A percentile compares a stretch with the other conserved stretches of the same genome.
Conservation (phyloP, 1,140 invertebrate species). For the Ceratina calcarata region DNA sequence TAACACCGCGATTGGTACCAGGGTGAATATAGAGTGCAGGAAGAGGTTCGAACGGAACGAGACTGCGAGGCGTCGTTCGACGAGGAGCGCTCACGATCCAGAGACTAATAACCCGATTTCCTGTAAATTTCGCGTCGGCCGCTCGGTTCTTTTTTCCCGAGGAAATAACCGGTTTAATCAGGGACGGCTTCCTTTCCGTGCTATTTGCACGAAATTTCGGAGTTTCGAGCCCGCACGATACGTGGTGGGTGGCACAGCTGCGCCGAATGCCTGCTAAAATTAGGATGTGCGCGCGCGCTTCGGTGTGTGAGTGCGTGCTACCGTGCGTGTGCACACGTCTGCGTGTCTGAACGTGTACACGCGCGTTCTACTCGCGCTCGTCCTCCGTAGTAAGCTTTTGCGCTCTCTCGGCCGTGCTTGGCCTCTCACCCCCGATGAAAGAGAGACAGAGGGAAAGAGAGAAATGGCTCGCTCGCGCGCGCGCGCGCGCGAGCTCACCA, state of each 20-base stretch:
- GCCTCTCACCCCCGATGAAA: slow-evolving; percentile 3
- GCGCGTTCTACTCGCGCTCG: slow-evolving; percentile 7
- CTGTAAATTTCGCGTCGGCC: slow-evolving; percentile 60
- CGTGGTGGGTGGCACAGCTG: slow-evolving; percentile 71
- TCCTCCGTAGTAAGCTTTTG: slow-evolving; percentile 28
- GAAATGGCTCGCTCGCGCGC: not conserved
- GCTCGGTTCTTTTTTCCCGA: slow-evolving; percentile 55
- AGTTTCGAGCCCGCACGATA: slow-evolving; percentile 68
- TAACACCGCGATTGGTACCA: not conserved
- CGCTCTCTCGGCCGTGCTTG: slow-evolving; percentile 38
- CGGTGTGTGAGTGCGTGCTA: not conserved
- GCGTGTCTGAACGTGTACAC: slow-evolving; percentile 11
- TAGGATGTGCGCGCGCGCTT: slow-evolving; percentile 62
- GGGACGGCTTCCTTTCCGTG: slow-evolving; percentile 66
- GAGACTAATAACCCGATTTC: slow-evolving; percentile 67
- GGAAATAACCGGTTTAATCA: slow-evolving; percentile 69
- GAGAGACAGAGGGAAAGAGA: not conserved
- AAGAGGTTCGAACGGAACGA: not conserved
- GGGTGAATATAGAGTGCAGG: too few species aligned
- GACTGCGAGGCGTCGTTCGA: slow-evolving; percentile 19
- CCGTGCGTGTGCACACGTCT: too few species aligned
- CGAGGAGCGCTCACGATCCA: slow-evolving; percentile 32
- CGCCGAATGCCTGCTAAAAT: slow-evolving; percentile 73
- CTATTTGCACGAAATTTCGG: slow-evolving; percentile 69
- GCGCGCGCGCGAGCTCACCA: not conserved